Percentiles rank a stretch among this genome's conserved stretches.
Conservation (phyloP, 2,797 vertebrate genomes). For the Masticophis lateralis region DNA sequence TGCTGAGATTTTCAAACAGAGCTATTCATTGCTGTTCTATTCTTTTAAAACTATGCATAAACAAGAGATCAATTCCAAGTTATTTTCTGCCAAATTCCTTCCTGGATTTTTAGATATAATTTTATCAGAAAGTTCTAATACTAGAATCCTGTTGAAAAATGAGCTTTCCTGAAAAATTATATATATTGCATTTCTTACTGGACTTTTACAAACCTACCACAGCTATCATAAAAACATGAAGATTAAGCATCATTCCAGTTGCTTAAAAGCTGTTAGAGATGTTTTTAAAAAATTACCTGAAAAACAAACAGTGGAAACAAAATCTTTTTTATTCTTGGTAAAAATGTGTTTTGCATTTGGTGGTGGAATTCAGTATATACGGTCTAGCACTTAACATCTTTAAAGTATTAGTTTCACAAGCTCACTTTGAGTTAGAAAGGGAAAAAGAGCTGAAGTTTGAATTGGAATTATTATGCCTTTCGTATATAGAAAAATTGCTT, state of each 20-base stretch:
- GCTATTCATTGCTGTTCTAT: not conserved
- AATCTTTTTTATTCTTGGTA: not conserved
- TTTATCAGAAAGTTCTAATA: not conserved
- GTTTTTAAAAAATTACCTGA: not conserved
- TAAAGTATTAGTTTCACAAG: not conserved
- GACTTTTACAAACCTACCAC: not conserved
- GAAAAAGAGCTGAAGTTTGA: not conserved
- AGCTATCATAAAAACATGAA: not conserved
- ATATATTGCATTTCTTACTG: not conserved
- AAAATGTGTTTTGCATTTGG: not conserved
- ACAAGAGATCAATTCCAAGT: not conserved
- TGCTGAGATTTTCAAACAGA: conserved; percentile 7
- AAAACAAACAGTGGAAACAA: not conserved
- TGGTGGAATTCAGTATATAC: not conserved
- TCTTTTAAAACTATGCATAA: not conserved
- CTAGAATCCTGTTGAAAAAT: not conserved
- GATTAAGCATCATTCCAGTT: not conserved
- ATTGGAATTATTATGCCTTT: not conserved
- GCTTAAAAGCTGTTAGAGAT: not conserved
- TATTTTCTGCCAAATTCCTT: not conserved
- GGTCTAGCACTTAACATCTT: not conserved
- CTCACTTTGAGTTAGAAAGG: not conserved
- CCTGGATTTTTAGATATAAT: not conserved
- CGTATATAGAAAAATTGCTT: not conserved
- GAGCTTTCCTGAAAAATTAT: not conserved